A percentile compares a stretch with the other conserved stretches of the same genome.
These are phyloP conservation scores for Diorhabda carinulata DNA, from an alignment of 1,140 invertebrate species.

Conservation along the genomic window DNA sequence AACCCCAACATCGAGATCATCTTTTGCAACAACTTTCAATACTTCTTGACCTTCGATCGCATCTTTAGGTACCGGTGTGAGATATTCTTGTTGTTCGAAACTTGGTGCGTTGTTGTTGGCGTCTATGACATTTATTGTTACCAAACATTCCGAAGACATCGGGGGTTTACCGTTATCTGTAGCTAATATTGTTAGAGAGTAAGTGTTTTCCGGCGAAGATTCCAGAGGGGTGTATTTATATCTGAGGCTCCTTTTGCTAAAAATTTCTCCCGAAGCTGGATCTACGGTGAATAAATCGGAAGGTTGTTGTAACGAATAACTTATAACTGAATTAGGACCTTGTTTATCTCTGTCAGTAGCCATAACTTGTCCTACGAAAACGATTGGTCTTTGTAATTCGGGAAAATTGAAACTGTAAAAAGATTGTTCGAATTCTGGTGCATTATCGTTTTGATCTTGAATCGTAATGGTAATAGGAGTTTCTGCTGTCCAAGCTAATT, in stretches of 20 bases:
- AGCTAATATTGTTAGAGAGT: constrained; percentile 78
- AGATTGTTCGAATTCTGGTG: constrained; percentile 84
- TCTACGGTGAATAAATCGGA: constrained; percentile 89
- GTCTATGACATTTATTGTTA: constrained; percentile 85
- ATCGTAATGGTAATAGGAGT: constrained; percentile 88
- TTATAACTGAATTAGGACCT: constrained; percentile 90
- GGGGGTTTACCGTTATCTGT: constrained; percentile 92
- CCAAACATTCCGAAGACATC: constrained; percentile 76
- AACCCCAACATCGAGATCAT: constrained; percentile 75
- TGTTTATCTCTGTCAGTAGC: constrained; percentile 88
- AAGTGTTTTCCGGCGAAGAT: constrained; percentile 82
- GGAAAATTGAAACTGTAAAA: constrained; percentile 88
- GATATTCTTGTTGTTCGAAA: constrained; percentile 69
- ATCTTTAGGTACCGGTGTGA: constrained; percentile 79
- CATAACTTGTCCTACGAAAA: constrained; percentile 83
- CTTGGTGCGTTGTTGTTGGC: constrained; percentile 84
- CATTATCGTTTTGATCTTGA: constrained; percentile 93
- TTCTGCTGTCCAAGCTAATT: constrained; percentile 84
- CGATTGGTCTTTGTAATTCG: constrained; percentile 72
- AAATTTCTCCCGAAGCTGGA: constrained; percentile 83
- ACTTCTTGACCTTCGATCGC: constrained; percentile 66
- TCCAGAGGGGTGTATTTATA: constrained; percentile 77
- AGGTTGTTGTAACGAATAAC: constrained; percentile 84
- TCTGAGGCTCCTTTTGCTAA: constrained; percentile 74
- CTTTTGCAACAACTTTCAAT: constrained; percentile 69